Evolutionary conservation across 1,140 invertebrate species (phyloP).

Genomic region (Heterodera schachtii): DNA sequence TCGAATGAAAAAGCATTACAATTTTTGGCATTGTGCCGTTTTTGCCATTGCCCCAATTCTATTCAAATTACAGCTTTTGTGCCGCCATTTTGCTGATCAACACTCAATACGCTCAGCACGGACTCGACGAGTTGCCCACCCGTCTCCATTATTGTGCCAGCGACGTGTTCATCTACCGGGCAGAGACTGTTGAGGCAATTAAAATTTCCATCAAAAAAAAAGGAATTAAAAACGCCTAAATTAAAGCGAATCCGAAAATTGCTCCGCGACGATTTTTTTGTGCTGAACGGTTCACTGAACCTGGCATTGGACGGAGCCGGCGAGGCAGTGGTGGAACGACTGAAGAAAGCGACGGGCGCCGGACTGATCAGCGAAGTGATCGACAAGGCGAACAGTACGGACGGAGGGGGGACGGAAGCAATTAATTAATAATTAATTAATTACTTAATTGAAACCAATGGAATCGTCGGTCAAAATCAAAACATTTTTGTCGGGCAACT

Average conservation of each 20-base stretch:
- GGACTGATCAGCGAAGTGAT: slow-evolving; percentile 40
- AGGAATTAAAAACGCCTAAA: background rate
- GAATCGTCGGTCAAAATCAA: too few species aligned
- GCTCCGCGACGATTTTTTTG: slow-evolving; percentile 42
- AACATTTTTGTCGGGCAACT: too few species aligned
- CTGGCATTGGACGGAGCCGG: slow-evolving; percentile 31
- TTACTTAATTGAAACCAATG: too few species aligned
- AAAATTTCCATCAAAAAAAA: background rate
- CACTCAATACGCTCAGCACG: slow-evolving; percentile 61
- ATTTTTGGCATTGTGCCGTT: background rate
- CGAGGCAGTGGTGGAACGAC: slow-evolving; percentile 32
- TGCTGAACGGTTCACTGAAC: slow-evolving; percentile 35
- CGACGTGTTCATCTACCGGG: slow-evolving; percentile 61
- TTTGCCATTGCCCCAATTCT: background rate
- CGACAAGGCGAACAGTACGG: slow-evolving; percentile 33
- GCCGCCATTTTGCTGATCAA: slow-evolving; percentile 57
- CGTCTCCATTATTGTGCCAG: slow-evolving; percentile 59
- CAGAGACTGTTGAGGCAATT: slow-evolving; percentile 55
- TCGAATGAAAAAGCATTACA: background rate
- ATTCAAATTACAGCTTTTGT: slow-evolving; percentile 53
- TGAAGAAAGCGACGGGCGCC: slow-evolving; percentile 42
- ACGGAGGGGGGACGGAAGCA: background rate
- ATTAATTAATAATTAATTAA: background rate
- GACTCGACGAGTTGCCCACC: slow-evolving; percentile 57
- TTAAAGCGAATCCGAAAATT: slow-evolving; percentile 47